phyloP scores from a whole-genome alignment of 2,113 vertebrate genomes.

The Tamias sibiricus region DNA sequence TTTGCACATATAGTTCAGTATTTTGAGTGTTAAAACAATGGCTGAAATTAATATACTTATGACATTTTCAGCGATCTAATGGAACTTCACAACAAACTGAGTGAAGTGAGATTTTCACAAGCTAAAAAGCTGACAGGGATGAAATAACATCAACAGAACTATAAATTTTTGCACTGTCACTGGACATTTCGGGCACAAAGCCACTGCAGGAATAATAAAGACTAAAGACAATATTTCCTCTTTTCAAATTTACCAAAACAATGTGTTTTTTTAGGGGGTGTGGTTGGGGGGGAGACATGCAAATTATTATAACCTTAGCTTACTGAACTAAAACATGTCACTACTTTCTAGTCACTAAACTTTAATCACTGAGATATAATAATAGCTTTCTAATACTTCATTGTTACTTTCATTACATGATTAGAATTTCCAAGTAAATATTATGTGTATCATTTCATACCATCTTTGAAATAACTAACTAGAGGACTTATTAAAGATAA shows the following conservation, averaged over 20 bases:
- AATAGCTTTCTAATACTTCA: neutral
- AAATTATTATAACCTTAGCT: neutral
- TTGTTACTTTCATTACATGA: neutral
- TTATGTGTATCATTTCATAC: neutral
- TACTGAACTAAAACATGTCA: neutral
- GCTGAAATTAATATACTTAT: neutral
- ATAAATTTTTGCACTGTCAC: neutral
- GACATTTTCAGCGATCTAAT: neutral
- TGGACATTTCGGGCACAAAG: neutral
- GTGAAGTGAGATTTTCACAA: neutral
- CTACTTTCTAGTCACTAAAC: neutral
- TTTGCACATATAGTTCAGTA: neutral
- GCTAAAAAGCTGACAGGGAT: neutral
- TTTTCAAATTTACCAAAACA: neutral
- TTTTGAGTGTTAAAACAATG: neutral
- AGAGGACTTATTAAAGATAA: conserved; percentile 17
- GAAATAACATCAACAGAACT: neutral
- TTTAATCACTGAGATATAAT: neutral
- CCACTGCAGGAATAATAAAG: neutral
- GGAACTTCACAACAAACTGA: neutral
- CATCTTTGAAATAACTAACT: conserved; percentile 8
- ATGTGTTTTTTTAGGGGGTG: neutral
- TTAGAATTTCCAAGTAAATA: neutral
- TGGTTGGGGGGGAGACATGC: fast-evolving
- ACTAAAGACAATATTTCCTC: neutral